Evolutionary conservation across 92 coral and sea anemone genomes (phyloP).

Genomic region (Palythoa grandis): DNA sequence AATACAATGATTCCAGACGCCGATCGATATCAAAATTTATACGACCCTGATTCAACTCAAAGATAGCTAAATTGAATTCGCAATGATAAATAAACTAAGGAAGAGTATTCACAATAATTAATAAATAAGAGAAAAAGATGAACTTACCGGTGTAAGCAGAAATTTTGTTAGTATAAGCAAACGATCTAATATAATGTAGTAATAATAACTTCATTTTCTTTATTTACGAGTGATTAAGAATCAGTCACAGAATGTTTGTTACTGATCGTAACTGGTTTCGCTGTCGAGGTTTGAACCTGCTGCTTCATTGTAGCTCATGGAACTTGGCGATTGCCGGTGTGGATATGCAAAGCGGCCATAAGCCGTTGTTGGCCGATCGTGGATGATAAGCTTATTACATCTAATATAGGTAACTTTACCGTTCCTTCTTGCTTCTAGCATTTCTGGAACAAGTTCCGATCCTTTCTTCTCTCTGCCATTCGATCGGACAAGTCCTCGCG

Average conservation of each 20-base stretch:
- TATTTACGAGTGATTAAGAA: no score
- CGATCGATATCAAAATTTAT: neutral
- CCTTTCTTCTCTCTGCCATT: neutral
- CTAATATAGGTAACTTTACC: neutral
- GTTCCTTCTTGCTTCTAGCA: neutral
- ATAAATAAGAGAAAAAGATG: neutral
- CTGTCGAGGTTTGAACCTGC: neutral
- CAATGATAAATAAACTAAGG: neutral
- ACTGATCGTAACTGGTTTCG: neutral
- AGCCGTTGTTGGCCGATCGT: neutral
- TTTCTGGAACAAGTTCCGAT: conserved; percentile 1
- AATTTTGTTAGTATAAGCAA: no score
- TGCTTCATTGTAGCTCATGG: neutral
- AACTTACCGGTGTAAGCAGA: conserved; percentile 1
- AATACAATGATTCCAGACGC: neutral
- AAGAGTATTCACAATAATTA: neutral
- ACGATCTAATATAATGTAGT: no score
- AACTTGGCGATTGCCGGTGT: neutral
- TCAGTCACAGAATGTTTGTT: no score
- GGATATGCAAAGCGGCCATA: neutral
- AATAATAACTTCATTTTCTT: no score
- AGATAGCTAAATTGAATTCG: neutral
- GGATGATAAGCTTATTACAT: neutral
- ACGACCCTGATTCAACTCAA: neutral
- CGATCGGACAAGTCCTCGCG: neutral